Percentiles rank a stretch among this genome's conserved stretches.
Conservation (phyloP, 2,797 vertebrate genomes). For the Enteromius argenteus region DNA sequence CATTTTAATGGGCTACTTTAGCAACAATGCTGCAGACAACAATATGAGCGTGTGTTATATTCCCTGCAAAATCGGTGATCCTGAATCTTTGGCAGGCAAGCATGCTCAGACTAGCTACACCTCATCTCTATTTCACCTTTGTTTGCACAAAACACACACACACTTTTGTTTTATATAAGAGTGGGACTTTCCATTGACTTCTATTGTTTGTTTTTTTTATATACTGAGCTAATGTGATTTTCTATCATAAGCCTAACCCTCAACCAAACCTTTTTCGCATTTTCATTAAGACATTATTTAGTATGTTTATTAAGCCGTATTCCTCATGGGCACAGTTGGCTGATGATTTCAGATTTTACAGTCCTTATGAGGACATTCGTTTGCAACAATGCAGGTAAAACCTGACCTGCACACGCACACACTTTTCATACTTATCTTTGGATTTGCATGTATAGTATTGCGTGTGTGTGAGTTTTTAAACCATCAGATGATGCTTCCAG, state of each 20-base stretch:
- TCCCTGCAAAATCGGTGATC: slow-evolving; percentile 74
- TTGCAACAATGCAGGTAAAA: neutral
- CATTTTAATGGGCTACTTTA: slow-evolving; percentile 85
- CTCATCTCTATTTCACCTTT: slow-evolving; percentile 53
- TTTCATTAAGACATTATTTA: neutral
- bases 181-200: slow-evolving; percentile 4
- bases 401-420: slow-evolving; percentile 14
- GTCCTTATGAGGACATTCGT: slow-evolving; percentile 18
- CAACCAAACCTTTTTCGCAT: neutral
- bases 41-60: slow-evolving; percentile 77
- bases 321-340: slow-evolving; percentile 3
- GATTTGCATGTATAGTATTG: slow-evolving; percentile 68
- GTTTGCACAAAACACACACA: slow-evolving; percentile 31
- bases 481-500: slow-evolving; percentile 80
- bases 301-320: neutral
- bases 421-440: slow-evolving; percentile 39
- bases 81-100: slow-evolving; percentile 69
- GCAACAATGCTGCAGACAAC: slow-evolving; percentile 80
- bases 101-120: slow-evolving; percentile 60
- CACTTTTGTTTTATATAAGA: slow-evolving; percentile 13
- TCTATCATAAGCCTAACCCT: slow-evolving; percentile 3
- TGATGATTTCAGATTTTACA: slow-evolving; percentile 5
- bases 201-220: neutral
- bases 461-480: slow-evolving; percentile 72
- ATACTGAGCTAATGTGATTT: neutral